Conservation (phyloP, 2,888 invertebrate genomes). For the Plebejus melissa region DNA sequence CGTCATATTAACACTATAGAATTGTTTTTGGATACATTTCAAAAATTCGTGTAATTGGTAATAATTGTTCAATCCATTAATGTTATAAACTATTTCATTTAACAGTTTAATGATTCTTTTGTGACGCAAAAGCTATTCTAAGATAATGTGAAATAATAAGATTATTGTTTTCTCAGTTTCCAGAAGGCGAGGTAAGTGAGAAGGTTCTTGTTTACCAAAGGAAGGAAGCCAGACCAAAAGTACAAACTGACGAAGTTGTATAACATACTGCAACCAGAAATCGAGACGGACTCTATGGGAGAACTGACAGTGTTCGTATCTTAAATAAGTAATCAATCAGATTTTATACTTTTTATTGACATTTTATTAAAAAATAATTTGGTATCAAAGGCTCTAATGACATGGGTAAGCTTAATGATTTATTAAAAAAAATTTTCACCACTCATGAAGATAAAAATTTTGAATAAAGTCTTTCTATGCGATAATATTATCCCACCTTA, state of each 20-base stretch:
- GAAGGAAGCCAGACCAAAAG: slow-evolving; percentile 40
- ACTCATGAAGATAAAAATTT: neutral
- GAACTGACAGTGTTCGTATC: slow-evolving; percentile 32
- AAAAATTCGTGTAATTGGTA: too few species aligned
- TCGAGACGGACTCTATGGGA: slow-evolving; percentile 30
- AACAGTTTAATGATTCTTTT: too few species aligned
- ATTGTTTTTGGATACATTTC: too few species aligned
- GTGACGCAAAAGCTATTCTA: too few species aligned
- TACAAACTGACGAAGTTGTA: slow-evolving; percentile 46
- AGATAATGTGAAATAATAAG: neutral
- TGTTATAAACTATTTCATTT: too few species aligned
- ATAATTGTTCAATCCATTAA: too few species aligned
- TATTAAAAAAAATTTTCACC: neutral
- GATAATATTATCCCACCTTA: slow-evolving; percentile 2
- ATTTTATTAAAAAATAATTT: neutral
- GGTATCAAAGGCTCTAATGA: neutral
- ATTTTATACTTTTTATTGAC: slow-evolving; percentile 23
- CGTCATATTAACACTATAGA: too few species aligned
- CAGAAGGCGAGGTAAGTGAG: slow-evolving; percentile 64
- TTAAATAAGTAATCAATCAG: slow-evolving; percentile 26
- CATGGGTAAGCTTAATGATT: neutral
- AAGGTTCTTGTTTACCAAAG: slow-evolving; percentile 62
- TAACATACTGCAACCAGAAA: slow-evolving; percentile 39
- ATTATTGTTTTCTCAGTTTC: slow-evolving; percentile 50
- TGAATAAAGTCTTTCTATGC: neutral